phyloP scores from a whole-genome alignment of 2,888 invertebrate genomes.

The Drosophila austrosaltans region DNA sequence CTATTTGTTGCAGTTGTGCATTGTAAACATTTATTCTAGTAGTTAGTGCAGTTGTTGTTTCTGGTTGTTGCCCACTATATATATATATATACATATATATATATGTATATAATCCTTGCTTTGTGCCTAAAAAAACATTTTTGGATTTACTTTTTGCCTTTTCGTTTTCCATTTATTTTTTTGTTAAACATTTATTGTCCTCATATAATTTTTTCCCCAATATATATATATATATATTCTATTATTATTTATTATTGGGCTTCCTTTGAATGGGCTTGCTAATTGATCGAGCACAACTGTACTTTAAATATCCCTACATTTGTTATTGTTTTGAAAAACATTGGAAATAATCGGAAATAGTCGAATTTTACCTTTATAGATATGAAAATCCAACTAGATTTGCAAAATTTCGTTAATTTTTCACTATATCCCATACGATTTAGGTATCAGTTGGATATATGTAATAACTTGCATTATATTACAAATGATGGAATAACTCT shows the following conservation, averaged over 20 bases:
- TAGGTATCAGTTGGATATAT: too few species aligned
- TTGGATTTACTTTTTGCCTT: constrained; percentile 3
- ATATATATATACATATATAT: constrained; percentile 21
- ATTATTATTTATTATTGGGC: not conserved
- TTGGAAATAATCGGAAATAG: too few species aligned
- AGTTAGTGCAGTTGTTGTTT: constrained; percentile 28
- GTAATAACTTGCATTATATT: not conserved
- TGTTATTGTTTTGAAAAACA: not conserved
- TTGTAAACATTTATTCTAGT: constrained; percentile 19
- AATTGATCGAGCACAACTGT: constrained; percentile 30
- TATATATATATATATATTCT: constrained; percentile 12
- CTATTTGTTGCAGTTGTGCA: constrained; percentile 3
- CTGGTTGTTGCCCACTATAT: constrained; percentile 7
- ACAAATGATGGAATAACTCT: not conserved
- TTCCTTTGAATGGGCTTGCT: constrained; percentile 19
- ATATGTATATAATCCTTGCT: constrained; percentile 22
- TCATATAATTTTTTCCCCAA: constrained; percentile 60
- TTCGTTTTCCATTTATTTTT: constrained; percentile 24
- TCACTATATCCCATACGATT: too few species aligned
- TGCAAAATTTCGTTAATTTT: not conserved
- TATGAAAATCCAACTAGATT: too few species aligned
- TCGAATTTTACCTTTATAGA: not conserved
- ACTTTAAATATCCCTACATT: constrained; percentile 1
- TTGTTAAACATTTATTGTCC: constrained; percentile 76
- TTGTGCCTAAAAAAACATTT: constrained; percentile 31